Evolutionary conservation across 1,140 invertebrate genomes (phyloP), one percentile per base, ranked within the genome.

Genomic region (Diploscapter pachys): DNA sequence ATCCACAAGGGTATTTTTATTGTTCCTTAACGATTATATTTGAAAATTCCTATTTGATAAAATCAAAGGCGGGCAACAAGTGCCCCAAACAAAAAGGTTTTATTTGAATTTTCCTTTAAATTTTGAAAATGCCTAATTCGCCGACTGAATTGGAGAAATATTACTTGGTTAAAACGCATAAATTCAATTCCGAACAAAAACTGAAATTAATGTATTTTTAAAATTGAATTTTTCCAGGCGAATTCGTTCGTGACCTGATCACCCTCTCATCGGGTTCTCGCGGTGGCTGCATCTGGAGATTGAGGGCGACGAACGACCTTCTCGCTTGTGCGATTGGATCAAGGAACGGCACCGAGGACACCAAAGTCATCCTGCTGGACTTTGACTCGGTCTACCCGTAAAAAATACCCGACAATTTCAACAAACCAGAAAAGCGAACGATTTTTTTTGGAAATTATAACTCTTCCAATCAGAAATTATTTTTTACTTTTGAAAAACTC

Each of bases 261-360:
- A 90, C 93, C 5, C 87, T 99, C 64, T 91, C 92, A 63, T 95
- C 93, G 79, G 94, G 94, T n/a, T 95, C 95, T 1, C 94, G 92
- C 78, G 97, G 97, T 2, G 97, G 97, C 52, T 96, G 99, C 52
- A 95, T 99, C 4, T 99, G 97, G 97, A 89, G 96, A 9, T 96
- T 99, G 67, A 89, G 93, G 63, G 94, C 95, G 54, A 96, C 92
- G 80, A 93, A 95, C 81, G 98, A 95, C 3, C 96, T 96, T 87
- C 89, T 99, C 62, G 95, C 98, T 57, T 98, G 96, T 88, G 96
- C 96, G 0, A 95, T 98, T 3, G 96, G 96, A 64, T 97, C 94
- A 80, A 90, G 96, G 8, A 98, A 98, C 85, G 95, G 95, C 49
- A 98, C 95, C 0, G 96, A 99, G 88, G 96, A 99, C 88, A 99